Percentiles rank a stretch among this genome's conserved stretches.
Conservation (phyloP, 2,113 vertebrate genomes). For the Bubo bubo region DNA sequence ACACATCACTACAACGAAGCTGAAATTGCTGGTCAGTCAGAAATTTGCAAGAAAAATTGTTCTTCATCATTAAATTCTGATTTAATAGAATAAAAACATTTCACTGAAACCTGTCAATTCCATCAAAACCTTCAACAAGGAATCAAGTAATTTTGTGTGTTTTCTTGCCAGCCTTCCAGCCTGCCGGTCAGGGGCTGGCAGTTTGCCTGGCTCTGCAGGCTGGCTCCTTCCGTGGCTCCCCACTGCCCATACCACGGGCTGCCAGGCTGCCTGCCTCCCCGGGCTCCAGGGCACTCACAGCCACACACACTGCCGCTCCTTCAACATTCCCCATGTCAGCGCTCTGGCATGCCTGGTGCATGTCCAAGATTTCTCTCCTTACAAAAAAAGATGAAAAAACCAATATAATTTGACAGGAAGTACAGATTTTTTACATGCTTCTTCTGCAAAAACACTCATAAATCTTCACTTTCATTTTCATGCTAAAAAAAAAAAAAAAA, state of each 20-base stretch:
- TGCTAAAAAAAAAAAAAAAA: rapidly evolving
- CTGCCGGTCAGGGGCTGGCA: not conserved
- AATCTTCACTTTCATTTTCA: not conserved
- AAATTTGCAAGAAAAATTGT: not conserved
- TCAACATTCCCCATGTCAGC: rapidly evolving
- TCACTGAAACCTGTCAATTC: not conserved
- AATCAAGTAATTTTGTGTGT: not conserved
- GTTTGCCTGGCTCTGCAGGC: not conserved
- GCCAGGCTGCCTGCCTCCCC: not conserved
- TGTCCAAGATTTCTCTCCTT: not conserved
- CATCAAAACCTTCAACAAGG: not conserved
- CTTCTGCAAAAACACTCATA: not conserved
- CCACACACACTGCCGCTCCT: not conserved
- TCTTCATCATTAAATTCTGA: not conserved
- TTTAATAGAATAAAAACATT: not conserved
- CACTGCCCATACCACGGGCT: rapidly evolving
- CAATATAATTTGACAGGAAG: not conserved
- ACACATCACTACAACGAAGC: not conserved
- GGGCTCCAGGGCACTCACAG: not conserved
- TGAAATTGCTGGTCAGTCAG: not conserved
- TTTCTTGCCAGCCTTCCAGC: not conserved
- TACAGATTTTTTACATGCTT: not conserved
- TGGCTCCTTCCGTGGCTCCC: not conserved
- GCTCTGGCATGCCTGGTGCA: not conserved
- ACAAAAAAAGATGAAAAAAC: not conserved